Percentiles rank a stretch among this genome's conserved stretches.
phyloP scores from a whole-genome alignment of 2,113 vertebrate species.

The Calidris pugnax region DNA sequence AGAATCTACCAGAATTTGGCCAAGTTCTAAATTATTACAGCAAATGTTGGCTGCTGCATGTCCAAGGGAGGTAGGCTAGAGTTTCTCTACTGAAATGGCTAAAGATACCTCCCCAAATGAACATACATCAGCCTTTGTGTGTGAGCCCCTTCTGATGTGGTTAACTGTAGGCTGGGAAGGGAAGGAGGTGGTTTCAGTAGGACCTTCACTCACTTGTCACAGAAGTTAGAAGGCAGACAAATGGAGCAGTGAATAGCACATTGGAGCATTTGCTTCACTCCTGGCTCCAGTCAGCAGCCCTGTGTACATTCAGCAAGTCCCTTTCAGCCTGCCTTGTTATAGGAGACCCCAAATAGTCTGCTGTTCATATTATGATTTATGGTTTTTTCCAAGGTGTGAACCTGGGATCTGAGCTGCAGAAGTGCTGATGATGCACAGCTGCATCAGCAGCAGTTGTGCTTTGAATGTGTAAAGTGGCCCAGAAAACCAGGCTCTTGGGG shows the following conservation, averaged over 20 bases:
- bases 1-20: background rate
- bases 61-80: background rate
- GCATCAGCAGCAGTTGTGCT: background rate
- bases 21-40: background rate
- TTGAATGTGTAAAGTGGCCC: background rate
- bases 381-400: background rate
- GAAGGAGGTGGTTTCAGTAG: background rate
- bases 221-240: background rate
- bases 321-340: background rate
- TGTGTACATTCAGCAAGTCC: background rate
- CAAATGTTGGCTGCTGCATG: background rate
- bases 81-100: background rate
- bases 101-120: background rate
- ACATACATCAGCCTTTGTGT: background rate
- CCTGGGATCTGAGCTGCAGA: background rate
- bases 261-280: background rate
- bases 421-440: background rate
- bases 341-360: background rate
- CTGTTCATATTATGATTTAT: background rate
- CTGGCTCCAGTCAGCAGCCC: background rate
- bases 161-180: background rate
- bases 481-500: background rate
- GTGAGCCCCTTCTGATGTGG: background rate
- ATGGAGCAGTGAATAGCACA: background rate
- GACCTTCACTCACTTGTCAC: background rate